Base-by-base conservation (phyloP, 1,140 invertebrate genomes). In the Saccostrea cuccullata region DNA sequence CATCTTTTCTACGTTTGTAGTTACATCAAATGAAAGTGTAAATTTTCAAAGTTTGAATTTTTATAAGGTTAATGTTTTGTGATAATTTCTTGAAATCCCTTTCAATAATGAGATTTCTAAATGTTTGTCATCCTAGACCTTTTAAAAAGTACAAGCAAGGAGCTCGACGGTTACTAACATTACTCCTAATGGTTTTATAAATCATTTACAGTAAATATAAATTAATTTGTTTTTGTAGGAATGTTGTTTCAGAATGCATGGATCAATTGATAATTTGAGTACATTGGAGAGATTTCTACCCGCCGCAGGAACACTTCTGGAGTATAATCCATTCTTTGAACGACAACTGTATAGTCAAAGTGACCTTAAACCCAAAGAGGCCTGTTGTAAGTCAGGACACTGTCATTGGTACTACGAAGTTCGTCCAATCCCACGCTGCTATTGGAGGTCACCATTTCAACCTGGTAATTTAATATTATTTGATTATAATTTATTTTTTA, bases 311-410 rank as follows among this genome's bases (percentile, higher is more conserved):
- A 73, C 67, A 2, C 20, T 73, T 73, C 4, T 73, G 26, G 20
- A 73, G 26, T 73, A 73, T 15, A 73, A 36, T 12, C 67, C 67
- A 73, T 73, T 73, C 12, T 73, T 73, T 30, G 23, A 73, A 73
- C 23, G 67, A 30, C 26, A 73, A 26, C 67, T 13, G 0, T 73
- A 73, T 23, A 73, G 11, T 23, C 6, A 23, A 13, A 12, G 11
- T 73, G 67, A 73, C 67, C 9, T 13, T 2, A 73, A 73, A 8
- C 82, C 67, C 9, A 73, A 0, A 73, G 67, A 73, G 26, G 26
- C n/a, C 2, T 73, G 67, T 30, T 73, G 67, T 30, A 73, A 26
- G 9, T 26, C 67, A 8, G 26, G 26, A 73, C 67, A 73, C 67
- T 73, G 67, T 23, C 23, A 73, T 4, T 73, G 67, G 67, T 73